Evolutionary conservation across 2,113 vertebrate genomes (phyloP), one percentile per base, ranked within the genome.

Genomic region (Bombycilla garrulus): DNA sequence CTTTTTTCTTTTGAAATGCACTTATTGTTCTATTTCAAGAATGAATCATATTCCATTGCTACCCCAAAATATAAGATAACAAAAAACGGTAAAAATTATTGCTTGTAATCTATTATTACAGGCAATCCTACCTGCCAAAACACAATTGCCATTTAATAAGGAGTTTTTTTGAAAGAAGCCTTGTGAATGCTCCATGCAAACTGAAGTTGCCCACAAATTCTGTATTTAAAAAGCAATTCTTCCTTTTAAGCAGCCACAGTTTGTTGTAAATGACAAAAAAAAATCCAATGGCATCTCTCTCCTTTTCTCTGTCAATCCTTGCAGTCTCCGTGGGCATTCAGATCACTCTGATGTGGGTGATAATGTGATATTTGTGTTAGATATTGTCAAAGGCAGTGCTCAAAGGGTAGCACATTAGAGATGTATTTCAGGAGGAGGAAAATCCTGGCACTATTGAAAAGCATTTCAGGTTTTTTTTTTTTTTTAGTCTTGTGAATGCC

Each of bases 1-100:
- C 64, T 84, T 91, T 77, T 81, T 76, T 38, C 65, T 56, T 87
- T 80, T 60, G 42, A 95, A 96, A 91, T 90, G 16, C 74, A 47
- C 36, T 88, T 82, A 90, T 83, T 96, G 93, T 93, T 92, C 74
- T 95, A 53, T 93, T 94, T 95, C 85, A 90, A 88, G 81, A 94
- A 85, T 83, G 85, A 96, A 78, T 93, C 47, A 4, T 86, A 62
- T 90, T 88, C 64, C 0, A 2, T 67, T 93, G 90, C 66, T 93
- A 78, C 67, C 42, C 60, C 67, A 86, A 94, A 91, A 92, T 71
- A 69, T 33, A 93, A 24, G 40, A 54, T 31, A 67, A 61, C 58
- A 88, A 73, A 90, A 90, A 90, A 51, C 73, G 51, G 79, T 57
- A 82, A 67, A 91, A 90, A 86, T 87, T 18, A 70, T 92, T 95